Evolutionary conservation across 2,888 invertebrate genomes (phyloP).

Genomic region (Rotaria socialis): DNA sequence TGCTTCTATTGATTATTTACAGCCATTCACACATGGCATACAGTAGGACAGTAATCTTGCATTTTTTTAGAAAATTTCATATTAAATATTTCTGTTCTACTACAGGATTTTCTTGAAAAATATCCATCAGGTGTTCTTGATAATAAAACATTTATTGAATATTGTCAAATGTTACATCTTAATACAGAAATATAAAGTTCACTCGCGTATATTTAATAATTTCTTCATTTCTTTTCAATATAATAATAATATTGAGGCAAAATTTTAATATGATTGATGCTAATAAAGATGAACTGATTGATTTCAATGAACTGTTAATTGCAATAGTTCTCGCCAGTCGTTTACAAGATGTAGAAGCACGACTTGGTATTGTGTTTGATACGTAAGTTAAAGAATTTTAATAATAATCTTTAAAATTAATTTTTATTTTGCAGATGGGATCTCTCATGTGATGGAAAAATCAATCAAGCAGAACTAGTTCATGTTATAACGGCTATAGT

Average conservation of each 20-base stretch:
- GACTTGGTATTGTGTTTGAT: background rate
- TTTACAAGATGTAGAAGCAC: background rate
- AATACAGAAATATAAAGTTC: background rate
- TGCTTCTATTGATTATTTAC: background rate
- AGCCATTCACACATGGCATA: background rate
- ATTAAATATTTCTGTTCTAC: too few species aligned
- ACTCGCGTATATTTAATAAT: background rate
- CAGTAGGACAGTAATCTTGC: background rate
- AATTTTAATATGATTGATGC: background rate
- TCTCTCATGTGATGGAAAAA: background rate
- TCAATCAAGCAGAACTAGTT: background rate
- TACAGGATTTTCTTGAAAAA: background rate
- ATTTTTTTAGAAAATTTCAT: too few species aligned
- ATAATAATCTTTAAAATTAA: background rate
- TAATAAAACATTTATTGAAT: background rate
- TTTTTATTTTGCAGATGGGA: background rate
- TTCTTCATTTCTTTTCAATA: background rate
- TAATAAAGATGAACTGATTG: background rate
- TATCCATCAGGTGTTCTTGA: background rate
- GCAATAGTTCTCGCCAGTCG: background rate
- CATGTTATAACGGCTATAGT: background rate
- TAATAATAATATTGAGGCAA: background rate
- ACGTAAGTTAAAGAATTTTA: background rate
- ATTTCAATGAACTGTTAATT: background rate
- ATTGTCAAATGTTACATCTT: background rate